Evolutionary conservation across 2,113 vertebrate genomes (phyloP), one percentile per base, ranked within the genome.

Genomic region (Erpornis zantholeuca): DNA sequence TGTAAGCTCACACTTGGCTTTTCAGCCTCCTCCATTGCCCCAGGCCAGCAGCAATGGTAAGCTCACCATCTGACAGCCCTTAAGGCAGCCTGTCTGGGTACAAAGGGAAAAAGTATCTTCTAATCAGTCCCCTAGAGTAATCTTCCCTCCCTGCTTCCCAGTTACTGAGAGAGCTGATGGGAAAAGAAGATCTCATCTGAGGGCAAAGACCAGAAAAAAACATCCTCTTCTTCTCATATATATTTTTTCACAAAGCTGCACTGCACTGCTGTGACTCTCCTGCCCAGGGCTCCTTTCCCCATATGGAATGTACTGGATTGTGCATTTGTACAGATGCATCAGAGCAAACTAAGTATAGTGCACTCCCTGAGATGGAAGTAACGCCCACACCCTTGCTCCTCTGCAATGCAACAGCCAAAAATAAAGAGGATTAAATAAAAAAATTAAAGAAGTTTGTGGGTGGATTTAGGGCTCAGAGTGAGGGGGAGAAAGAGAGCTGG

Each of bases 271-370:
- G 65, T 90, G 54, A 73, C 49, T 95, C 57, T 85, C 91, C 87
- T 93, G 87, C 85, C 82, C 82, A 83, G 73, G 85, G 92, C 86
- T 91, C 57, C 86, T 93, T 92, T 93, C 52, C 64, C 86, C 90
- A 94, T 90, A 94, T 86, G 88, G 92, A 90, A 93, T 29, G 27
- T 61, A 87, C 73, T 81, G 73, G 86, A 85, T 87, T 96, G 91
- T 93, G 90, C 95, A 94, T 95, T 97, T 95, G 75, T 93, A 96
- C 94, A 97, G 73, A 95, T 94, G 94, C 88, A 89, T 90, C 85
- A 94, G 81, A 92, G 63, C 53, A 93, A 95, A 94, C 96, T 93
- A 95, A 96, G 91, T 96, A 94, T 91, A 96, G 92, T 14, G 1
- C 80, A 77, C 56, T 92, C 95, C 91, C 85, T 18, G 92, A 95